phyloP scores from a whole-genome alignment of 2,888 invertebrate genomes.

The Cheilosia impressa region DNA sequence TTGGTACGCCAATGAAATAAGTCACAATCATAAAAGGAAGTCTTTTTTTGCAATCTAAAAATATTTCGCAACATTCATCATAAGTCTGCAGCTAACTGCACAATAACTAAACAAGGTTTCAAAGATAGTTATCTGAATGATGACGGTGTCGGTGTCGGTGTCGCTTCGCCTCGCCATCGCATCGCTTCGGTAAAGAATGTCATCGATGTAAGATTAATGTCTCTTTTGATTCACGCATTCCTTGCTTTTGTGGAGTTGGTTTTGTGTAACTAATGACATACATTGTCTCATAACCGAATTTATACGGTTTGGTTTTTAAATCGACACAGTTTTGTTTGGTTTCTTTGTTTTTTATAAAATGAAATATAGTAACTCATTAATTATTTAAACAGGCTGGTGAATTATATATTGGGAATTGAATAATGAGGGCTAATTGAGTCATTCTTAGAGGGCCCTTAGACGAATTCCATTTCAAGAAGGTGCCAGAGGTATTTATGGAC shows the following conservation, averaged over 20 bases:
- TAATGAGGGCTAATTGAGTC: conserved; percentile 24
- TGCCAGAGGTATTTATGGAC: too few relatives aligned
- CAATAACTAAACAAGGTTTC: conserved; percentile 47
- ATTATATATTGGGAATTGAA: background rate
- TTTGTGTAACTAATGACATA: conserved; percentile 40
- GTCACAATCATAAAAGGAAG: background rate
- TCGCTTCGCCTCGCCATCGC: background rate
- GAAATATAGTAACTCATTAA: conserved; percentile 37
- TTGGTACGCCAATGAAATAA: background rate
- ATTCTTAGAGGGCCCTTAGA: background rate
- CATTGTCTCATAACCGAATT: conserved; percentile 31
- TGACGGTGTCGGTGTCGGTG: conserved; percentile 14
- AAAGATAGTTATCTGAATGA: conserved; percentile 48
- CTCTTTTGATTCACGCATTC: conserved; percentile 53
- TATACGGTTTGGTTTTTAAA: conserved; percentile 45
- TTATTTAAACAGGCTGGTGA: conserved; percentile 29
- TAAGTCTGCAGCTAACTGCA: conserved; percentile 67
- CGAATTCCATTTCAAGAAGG: background rate
- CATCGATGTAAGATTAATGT: conserved; percentile 58
- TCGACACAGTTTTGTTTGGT: conserved; percentile 35
- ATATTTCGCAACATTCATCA: conserved; percentile 2
- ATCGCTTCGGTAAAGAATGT: conserved; percentile 30
- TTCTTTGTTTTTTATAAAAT: background rate
- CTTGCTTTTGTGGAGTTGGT: conserved; percentile 44
- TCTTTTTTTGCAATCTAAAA: conserved; percentile 28